phyloP scores from a whole-genome alignment of 2,113 vertebrate species.

The Clinocottus analis region DNA sequence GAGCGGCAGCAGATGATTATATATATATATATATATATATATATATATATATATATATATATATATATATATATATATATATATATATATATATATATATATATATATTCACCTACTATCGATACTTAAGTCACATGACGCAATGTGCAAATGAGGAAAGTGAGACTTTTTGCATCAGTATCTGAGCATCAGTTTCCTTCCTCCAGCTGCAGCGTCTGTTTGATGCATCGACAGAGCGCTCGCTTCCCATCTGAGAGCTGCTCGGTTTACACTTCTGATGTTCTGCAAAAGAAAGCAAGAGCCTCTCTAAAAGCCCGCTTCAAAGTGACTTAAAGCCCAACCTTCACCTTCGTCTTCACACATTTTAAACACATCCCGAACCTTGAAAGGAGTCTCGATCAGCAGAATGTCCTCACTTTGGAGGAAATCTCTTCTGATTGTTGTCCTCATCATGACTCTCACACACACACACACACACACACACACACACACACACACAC shows the following conservation, averaged over 20 bases:
- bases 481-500: not conserved
- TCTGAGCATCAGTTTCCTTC: no score
- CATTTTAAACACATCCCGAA: not conserved
- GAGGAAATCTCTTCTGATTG: not conserved
- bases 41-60: no score
- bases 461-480: not conserved
- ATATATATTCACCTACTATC: no score
- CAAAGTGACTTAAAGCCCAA: not conserved
- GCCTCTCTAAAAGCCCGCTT: not conserved
- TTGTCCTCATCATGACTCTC: not conserved
- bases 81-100: no score
- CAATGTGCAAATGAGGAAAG: no score
- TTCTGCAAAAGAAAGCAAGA: not conserved
- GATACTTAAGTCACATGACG: no score
- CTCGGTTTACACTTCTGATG: not conserved
- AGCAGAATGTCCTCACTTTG: conserved; percentile 10
- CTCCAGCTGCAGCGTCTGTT: no score
- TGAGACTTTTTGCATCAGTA: no score
- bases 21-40: no score
- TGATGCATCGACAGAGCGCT: no score
- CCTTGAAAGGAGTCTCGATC: not conserved
- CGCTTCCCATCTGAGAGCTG: not conserved
- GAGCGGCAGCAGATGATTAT: not conserved
- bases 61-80: no score
- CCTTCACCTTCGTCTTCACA: not conserved